Evolutionary conservation across 2,113 vertebrate genomes (phyloP).

Genomic region (Circaetus cinerascens): DNA sequence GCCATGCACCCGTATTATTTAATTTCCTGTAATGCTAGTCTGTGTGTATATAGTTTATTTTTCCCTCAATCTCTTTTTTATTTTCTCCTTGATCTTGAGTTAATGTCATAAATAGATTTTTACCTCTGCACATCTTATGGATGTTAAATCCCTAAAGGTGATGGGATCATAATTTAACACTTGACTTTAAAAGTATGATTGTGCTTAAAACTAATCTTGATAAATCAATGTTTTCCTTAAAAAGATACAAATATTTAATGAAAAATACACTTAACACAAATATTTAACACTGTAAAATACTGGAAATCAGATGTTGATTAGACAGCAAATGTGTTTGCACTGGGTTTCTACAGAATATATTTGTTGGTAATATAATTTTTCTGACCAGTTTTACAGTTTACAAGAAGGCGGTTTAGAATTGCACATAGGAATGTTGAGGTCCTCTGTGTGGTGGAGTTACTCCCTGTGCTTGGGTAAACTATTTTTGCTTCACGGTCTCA

Average conservation of each 20-base stretch:
- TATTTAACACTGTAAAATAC: neutral
- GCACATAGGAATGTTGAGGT: neutral
- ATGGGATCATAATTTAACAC: neutral
- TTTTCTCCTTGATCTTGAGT: neutral
- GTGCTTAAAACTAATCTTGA: neutral
- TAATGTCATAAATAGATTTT: neutral
- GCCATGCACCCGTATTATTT: neutral
- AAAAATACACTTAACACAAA: neutral
- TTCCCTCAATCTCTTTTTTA: neutral
- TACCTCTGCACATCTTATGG: neutral
- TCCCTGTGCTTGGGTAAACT: accelerated
- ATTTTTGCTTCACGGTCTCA: neutral
- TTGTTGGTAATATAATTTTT: neutral
- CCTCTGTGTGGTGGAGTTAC: neutral
- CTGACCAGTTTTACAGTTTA: neutral
- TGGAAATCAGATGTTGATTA: neutral
- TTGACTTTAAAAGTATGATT: neutral
- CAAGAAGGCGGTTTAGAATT: neutral
- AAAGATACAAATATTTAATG: neutral
- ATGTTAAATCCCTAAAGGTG: neutral
- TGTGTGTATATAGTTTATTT: neutral
- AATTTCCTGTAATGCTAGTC: neutral
- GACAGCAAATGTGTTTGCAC: neutral
- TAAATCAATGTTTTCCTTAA: neutral
- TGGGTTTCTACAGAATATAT: neutral